Conservation (phyloP, 2,888 invertebrate genomes). For the Sesia apiformis region DNA sequence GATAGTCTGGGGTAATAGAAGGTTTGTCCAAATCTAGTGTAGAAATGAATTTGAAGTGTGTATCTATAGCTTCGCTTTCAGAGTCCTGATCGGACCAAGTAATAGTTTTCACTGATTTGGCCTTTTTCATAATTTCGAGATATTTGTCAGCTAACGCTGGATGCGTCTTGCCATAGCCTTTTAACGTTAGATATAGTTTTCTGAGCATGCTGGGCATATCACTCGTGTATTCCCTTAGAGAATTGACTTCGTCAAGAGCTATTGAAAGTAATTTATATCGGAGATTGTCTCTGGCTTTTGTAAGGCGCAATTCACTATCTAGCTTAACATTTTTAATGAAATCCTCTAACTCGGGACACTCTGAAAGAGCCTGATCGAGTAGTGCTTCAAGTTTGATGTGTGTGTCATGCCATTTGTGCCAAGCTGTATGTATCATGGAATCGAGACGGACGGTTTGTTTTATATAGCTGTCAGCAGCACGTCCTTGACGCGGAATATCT, state of each 20-base stretch:
- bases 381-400: conserved; percentile 27
- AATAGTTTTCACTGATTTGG: conserved; percentile 75
- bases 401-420: conserved; percentile 43
- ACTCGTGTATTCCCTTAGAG: conserved; percentile 60
- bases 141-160: conserved; percentile 73
- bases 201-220: conserved; percentile 71
- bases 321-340: conserved; percentile 35
- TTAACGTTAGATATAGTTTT: conserved; percentile 73
- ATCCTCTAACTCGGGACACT: conserved; percentile 37
- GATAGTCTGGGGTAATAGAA: conserved; percentile 20
- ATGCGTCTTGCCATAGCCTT: conserved; percentile 74
- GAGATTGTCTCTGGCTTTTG: conserved; percentile 51
- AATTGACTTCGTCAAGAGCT: conserved; percentile 68
- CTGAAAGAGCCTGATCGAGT: conserved; percentile 33
- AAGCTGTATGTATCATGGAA: conserved; percentile 36
- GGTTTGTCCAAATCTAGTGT: conserved; percentile 45
- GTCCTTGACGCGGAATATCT: conserved; percentile 55
- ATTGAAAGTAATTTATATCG: conserved; percentile 42
- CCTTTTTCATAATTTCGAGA: conserved; percentile 71
- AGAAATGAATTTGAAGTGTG: conserved; percentile 44
- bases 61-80: conserved; percentile 25
- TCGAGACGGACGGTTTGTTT: conserved; percentile 44
- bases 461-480: conserved; percentile 45
- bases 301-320: conserved; percentile 44
- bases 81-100: conserved; percentile 72